phyloP scores from a whole-genome alignment of 2,797 vertebrate genomes.

The Numenius phaeopus region DNA sequence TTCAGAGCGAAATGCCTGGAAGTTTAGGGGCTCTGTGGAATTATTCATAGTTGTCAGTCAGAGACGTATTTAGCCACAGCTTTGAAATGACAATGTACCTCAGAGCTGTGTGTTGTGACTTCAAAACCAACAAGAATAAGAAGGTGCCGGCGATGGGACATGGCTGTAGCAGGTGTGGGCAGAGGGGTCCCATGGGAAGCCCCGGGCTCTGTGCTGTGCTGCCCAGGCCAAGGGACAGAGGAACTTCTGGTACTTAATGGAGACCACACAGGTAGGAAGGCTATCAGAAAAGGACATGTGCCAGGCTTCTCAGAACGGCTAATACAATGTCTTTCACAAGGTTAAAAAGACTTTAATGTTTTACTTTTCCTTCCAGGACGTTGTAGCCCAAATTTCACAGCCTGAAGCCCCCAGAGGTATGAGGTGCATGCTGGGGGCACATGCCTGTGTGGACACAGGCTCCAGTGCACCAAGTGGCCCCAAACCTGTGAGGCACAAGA shows the following conservation, averaged over 20 bases:
- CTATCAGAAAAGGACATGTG: background rate
- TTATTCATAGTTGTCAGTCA: conserved; percentile 69
- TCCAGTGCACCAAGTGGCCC: background rate
- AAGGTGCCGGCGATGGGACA: background rate
- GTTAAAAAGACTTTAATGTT: background rate
- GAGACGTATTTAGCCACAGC: conserved; percentile 36
- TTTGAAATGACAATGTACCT: conserved; percentile 61
- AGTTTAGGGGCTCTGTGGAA: conserved; percentile 42
- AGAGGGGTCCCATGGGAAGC: background rate
- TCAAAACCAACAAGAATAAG: background rate
- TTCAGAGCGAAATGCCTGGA: conserved; percentile 37
- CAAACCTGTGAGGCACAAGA: background rate
- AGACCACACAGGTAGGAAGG: background rate
- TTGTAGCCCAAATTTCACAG: accelerated
- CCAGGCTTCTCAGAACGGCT: background rate
- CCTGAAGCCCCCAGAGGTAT: background rate
- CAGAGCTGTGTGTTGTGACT: background rate
- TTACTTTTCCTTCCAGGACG: background rate
- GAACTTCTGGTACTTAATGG: background rate
- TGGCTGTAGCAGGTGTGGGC: background rate
- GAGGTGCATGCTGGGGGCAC: accelerated
- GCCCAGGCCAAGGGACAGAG: background rate
- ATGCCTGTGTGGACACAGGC: accelerated
- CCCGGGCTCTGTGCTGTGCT: background rate
- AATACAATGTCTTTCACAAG: background rate